Percentiles rank a stretch among this genome's conserved stretches.
Conservation (phyloP, 2,797 vertebrate species). For the Sphaeramia orbicularis region DNA sequence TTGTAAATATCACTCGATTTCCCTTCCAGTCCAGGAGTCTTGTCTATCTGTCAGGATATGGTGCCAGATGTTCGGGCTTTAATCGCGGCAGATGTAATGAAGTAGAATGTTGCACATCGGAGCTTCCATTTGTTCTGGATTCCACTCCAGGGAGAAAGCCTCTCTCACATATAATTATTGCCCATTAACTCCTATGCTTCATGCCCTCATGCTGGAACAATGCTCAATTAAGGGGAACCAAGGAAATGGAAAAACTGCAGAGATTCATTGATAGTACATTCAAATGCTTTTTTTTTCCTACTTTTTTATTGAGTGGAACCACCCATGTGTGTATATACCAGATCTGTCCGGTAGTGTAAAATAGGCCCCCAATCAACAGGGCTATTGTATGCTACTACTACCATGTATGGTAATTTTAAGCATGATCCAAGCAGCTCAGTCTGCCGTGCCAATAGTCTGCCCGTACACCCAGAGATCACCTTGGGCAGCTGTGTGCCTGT, state of each 20-base stretch:
- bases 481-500: constrained; percentile 85
- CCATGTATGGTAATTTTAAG: constrained; percentile 61
- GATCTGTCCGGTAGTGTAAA: constrained; percentile 60
- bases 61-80: constrained; percentile 97
- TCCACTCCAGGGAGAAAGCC: constrained; percentile 95
- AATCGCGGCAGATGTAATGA: constrained; percentile 98
- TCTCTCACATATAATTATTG: constrained; percentile 98
- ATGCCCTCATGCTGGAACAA: constrained; percentile 92
- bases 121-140: constrained; percentile 97
- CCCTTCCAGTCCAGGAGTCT: constrained; percentile 89
- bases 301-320: constrained; percentile 54
- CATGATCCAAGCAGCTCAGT: constrained; percentile 54
- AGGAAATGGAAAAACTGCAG: constrained; percentile 75
- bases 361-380: constrained; percentile 43
- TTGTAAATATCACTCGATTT: constrained; percentile 79
- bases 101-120: constrained; percentile 97
- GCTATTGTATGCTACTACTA: constrained; percentile 34
- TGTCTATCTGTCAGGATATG: constrained; percentile 95
- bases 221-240: constrained; percentile 94
- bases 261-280: constrained; percentile 77
- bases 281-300: constrained; percentile 44
- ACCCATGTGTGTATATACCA: constrained; percentile 51
- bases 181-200: constrained; percentile 90
- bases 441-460: constrained; percentile 67
- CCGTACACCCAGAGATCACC: constrained; percentile 86